A percentile compares a stretch with the other conserved stretches of the same genome.
phyloP scores from a whole-genome alignment of 1,140 invertebrate species.

The Steinernema feltiae region DNA sequence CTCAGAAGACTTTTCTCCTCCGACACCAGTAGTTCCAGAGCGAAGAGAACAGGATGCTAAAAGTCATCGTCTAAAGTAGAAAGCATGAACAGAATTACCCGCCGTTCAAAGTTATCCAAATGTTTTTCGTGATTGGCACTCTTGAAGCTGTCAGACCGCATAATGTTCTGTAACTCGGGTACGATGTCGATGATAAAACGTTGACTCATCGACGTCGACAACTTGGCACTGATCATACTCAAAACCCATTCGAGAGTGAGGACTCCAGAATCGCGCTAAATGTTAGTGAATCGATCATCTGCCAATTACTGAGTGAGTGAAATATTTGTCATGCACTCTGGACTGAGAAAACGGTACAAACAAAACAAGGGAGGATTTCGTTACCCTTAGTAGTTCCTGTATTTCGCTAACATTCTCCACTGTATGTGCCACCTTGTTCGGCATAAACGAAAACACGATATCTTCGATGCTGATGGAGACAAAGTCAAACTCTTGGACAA shows the following conservation, averaged over 20 bases:
- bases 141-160: slow-evolving; percentile 41
- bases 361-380: no score
- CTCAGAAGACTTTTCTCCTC: slow-evolving; percentile 41
- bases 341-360: no score
- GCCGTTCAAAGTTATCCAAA: slow-evolving; percentile 43
- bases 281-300: slow-evolving; percentile 8
- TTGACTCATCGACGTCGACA: slow-evolving; percentile 44
- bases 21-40: slow-evolving; percentile 41
- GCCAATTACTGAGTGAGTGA: no score
- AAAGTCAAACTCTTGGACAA: slow-evolving; percentile 52
- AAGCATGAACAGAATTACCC: slow-evolving; percentile 24
- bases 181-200: slow-evolving; percentile 51
- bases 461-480: slow-evolving; percentile 46
- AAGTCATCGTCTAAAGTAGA: slow-evolving; percentile 22
- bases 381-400: slow-evolving; percentile 44
- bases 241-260: slow-evolving; percentile 48
- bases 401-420: slow-evolving; percentile 46
- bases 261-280: slow-evolving; percentile 42
- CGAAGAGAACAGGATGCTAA: slow-evolving; percentile 48
- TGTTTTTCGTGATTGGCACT: slow-evolving; percentile 25
- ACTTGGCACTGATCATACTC: slow-evolving; percentile 48
- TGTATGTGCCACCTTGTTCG: slow-evolving; percentile 52
- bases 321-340: no score
- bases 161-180: slow-evolving; percentile 43
- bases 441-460: slow-evolving; percentile 48